Conservation (phyloP, 2,888 invertebrate species). For the Linhomoeus sp. region DNA sequence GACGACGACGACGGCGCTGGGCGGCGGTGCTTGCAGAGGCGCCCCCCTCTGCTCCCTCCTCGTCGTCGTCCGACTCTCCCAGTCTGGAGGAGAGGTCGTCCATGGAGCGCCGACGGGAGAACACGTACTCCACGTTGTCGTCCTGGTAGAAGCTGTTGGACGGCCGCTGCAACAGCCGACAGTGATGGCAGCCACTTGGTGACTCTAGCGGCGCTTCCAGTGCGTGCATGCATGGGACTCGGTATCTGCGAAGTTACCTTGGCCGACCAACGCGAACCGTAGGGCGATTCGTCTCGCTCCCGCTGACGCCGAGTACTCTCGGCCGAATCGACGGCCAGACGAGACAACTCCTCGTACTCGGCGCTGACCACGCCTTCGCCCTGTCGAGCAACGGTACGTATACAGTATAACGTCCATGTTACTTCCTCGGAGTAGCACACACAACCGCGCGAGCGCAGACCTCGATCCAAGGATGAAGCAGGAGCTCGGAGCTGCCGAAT, state of each 20-base stretch:
- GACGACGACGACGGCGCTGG: too few species aligned
- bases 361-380: slow-evolving; percentile 1
- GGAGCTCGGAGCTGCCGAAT: slow-evolving; percentile 72
- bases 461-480: slow-evolving; percentile 67
- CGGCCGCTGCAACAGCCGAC: neutral
- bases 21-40: too few species aligned
- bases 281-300: too few species aligned
- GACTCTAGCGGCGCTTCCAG: neutral
- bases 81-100: slow-evolving; percentile 14
- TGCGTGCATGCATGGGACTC: too few species aligned
- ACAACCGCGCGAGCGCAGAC: slow-evolving; percentile 25
- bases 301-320: too few species aligned
- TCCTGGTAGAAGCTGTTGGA: slow-evolving; percentile 3
- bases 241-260: too few species aligned
- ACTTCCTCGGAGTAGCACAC: neutral
- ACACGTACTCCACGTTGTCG: slow-evolving; percentile 12
- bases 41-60: too few species aligned
- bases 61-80: too few species aligned
- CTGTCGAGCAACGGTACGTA: neutral
- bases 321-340: neutral
- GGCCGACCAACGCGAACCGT: too few species aligned
- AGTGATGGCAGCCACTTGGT: neutral
- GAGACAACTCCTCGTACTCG: slow-evolving; percentile 2
- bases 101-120: slow-evolving; percentile 15
- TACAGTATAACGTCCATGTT: neutral